phyloP scores from a whole-genome alignment of 2,888 invertebrate genomes.

The Syrphus vitripennis region DNA sequence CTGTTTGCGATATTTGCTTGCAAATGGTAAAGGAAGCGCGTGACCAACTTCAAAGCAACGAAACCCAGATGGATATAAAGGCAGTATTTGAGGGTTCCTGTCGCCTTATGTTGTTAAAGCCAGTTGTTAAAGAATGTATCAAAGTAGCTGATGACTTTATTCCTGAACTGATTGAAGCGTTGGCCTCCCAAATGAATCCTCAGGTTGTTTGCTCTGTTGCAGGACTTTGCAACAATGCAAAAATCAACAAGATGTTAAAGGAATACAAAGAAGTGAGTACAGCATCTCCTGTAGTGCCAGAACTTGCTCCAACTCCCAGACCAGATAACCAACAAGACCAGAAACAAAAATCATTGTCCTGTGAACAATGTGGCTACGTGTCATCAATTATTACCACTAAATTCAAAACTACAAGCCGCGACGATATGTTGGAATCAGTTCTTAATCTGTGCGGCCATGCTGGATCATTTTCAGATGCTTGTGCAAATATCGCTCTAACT shows the following conservation, averaged over 20 bases:
- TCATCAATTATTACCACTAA: conserved; percentile 76
- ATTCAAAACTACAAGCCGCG: conserved; percentile 77
- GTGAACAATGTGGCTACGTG: conserved; percentile 78
- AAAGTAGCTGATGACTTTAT: conserved; percentile 92
- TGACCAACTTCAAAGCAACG: conserved; percentile 92
- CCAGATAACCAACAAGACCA: conserved; percentile 36
- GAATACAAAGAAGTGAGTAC: conserved; percentile 69
- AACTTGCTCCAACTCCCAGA: neutral
- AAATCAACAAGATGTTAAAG: conserved; percentile 85
- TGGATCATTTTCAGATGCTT: conserved; percentile 90
- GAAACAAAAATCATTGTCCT: conserved; percentile 75
- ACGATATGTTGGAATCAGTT: conserved; percentile 78
- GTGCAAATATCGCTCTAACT: conserved; percentile 87
- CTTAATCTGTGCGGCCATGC: conserved; percentile 85
- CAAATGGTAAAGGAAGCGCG: conserved; percentile 95
- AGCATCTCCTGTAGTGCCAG: conserved; percentile 73
- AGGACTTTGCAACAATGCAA: conserved; percentile 91
- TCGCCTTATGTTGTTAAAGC: conserved; percentile 88
- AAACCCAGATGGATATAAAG: conserved; percentile 92
- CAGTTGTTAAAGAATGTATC: conserved; percentile 88
- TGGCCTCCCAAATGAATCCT: conserved; percentile 95
- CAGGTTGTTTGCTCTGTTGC: conserved; percentile 93
- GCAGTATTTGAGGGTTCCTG: conserved; percentile 95
- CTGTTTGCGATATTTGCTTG: conserved; percentile 92
- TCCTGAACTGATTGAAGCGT: conserved; percentile 92